phyloP scores from a whole-genome alignment of 2,888 invertebrate species.

The Empis stercorea region DNA sequence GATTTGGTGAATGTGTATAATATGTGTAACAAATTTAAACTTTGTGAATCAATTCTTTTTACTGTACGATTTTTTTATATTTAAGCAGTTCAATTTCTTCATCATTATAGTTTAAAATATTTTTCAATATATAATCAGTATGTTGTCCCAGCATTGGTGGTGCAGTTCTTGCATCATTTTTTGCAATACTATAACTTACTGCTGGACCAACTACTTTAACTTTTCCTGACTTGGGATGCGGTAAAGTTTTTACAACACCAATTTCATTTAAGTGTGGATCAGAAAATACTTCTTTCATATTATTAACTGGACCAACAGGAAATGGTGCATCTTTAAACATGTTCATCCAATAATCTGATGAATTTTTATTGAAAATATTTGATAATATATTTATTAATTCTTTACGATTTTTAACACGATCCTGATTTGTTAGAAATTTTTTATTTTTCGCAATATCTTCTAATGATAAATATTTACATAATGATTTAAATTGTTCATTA shows the following conservation, averaged over 20 bases:
- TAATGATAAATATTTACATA: conserved; percentile 52
- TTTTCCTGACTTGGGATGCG: conserved; percentile 54
- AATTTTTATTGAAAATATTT: conserved; percentile 45
- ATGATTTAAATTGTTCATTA: conserved; percentile 61
- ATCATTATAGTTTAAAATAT: conserved; percentile 49
- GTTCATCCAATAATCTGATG: conserved; percentile 60
- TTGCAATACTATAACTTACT: conserved; percentile 62
- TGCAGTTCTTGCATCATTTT: conserved; percentile 54
- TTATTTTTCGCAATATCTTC: conserved; percentile 47
- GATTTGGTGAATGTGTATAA: too few relatives aligned
- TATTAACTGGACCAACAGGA: conserved; percentile 85
- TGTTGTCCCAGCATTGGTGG: conserved; percentile 85
- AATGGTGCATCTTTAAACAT: conserved; percentile 62
- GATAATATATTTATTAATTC: conserved; percentile 51
- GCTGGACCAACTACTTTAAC: conserved; percentile 78
- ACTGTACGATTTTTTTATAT: conserved; percentile 24
- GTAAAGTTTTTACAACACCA: conserved; percentile 55
- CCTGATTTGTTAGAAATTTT: conserved; percentile 57
- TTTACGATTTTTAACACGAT: conserved; percentile 62
- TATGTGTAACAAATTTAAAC: too few relatives aligned
- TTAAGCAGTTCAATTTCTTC: conserved; percentile 40
- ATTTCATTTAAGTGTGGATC: conserved; percentile 73
- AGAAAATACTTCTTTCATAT: conserved; percentile 68
- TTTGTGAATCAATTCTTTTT: conserved; percentile 2
- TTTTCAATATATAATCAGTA: conserved; percentile 60